Conservation (phyloP, 2,113 vertebrate species). For the Podarcis raffonei region DNA sequence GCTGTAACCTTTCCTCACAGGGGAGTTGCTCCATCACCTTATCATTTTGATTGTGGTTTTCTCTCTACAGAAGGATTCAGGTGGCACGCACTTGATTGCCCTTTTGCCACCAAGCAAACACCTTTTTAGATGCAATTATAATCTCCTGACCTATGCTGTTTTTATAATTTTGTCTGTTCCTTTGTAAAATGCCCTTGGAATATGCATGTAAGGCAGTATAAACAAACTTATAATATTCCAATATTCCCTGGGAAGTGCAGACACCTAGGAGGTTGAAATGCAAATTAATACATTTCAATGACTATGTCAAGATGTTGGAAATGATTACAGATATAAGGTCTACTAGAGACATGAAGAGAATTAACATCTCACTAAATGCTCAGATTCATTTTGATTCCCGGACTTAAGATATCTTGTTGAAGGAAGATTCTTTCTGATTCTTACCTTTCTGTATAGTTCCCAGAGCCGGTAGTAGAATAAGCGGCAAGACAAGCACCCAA, state of each 20-base stretch:
- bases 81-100: background rate
- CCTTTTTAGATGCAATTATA: background rate
- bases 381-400: background rate
- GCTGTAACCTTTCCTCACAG: no score
- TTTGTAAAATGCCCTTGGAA: background rate
- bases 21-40: no score
- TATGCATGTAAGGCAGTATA: background rate
- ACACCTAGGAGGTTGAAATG: background rate
- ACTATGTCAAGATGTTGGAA: background rate
- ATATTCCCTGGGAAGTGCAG: background rate
- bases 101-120: background rate
- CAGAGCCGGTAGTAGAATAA: conserved; percentile 93
- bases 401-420: no score
- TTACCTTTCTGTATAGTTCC: conserved; percentile 96
- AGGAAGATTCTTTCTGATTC: background rate
- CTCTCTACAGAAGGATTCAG: background rate
- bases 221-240: background rate
- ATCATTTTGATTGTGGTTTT: no score
- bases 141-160: background rate
- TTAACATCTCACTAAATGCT: background rate
- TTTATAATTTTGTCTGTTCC: background rate
- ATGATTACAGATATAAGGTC: background rate
- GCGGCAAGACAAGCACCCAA: conserved; percentile 93
- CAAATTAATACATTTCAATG: background rate
- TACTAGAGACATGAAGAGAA: background rate